Evolutionary conservation across 2,797 vertebrate genomes (phyloP).

Genomic region (Aplochiton taeniatus): DNA sequence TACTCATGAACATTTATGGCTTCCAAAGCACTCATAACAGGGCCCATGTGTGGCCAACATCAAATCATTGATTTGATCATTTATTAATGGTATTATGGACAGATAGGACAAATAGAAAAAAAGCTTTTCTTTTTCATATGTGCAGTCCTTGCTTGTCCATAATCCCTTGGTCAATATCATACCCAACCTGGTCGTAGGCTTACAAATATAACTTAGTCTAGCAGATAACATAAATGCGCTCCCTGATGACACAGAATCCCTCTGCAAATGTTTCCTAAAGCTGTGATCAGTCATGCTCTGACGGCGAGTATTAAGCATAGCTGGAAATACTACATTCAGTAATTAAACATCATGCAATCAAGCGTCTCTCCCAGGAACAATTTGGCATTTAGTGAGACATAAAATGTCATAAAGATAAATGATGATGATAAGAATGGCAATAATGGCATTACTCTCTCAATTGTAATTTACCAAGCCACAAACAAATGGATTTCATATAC

Average conservation of each 20-base stretch:
- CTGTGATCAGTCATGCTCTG: constrained; percentile 21
- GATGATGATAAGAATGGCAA: constrained; percentile 73
- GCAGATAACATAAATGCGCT: too few relatives aligned
- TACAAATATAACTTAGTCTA: too few relatives aligned
- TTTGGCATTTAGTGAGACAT: constrained; percentile 69
- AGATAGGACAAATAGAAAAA: constrained; percentile 54
- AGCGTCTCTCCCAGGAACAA: constrained; percentile 62
- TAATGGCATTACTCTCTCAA: constrained; percentile 69
- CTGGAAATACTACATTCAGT: constrained; percentile 49
- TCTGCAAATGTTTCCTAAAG: too few relatives aligned
- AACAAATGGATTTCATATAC: constrained; percentile 83
- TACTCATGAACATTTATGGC: constrained; percentile 60
- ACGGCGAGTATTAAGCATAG: constrained; percentile 28
- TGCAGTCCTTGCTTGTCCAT: constrained; percentile 36
- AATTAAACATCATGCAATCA: constrained; percentile 58
- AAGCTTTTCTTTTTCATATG: constrained; percentile 43
- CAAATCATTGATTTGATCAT: constrained; percentile 59
- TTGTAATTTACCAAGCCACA: constrained; percentile 67
- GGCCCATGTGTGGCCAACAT: constrained; percentile 41
- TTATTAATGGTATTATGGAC: constrained; percentile 57
- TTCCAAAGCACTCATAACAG: constrained; percentile 57
- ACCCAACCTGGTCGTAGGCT: too few relatives aligned
- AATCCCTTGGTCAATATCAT: constrained; percentile 40
- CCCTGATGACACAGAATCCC: too few relatives aligned
- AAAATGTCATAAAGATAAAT: constrained; percentile 72